Evolutionary conservation across 2,113 vertebrate species (phyloP).

Genomic region (Epinephelus fuscoguttatus): DNA sequence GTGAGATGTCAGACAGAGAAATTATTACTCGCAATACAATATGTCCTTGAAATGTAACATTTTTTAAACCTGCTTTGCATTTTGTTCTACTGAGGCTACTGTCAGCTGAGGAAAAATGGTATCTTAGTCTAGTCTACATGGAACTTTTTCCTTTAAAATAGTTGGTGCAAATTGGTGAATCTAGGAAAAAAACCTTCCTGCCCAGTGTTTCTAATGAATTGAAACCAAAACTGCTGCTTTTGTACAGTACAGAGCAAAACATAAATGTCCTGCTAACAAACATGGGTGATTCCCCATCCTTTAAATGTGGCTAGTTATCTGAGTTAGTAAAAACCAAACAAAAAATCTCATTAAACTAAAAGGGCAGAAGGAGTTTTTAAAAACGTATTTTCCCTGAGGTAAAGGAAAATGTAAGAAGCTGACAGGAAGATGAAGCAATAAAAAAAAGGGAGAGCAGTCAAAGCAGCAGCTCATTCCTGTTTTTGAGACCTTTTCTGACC

Average conservation of each 20-base stretch:
- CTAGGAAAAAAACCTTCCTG: too few species aligned
- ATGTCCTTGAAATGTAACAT: conserved; percentile 11
- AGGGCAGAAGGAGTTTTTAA: not conserved
- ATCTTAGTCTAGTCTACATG: not conserved
- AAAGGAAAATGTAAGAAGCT: not conserved
- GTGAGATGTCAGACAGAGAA: conserved; percentile 22
- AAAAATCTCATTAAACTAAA: not conserved
- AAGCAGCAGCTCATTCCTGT: conserved; percentile 8
- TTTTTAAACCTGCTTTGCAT: conserved; percentile 13
- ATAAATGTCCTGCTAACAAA: not conserved
- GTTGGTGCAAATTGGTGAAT: not conserved
- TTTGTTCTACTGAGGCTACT: not conserved
- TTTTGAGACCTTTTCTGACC: conserved; percentile 26
- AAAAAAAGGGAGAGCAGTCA: not conserved
- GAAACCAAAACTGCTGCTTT: not conserved
- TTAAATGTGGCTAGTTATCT: not conserved
- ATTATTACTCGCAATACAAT: conserved; percentile 17
- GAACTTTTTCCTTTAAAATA: not conserved
- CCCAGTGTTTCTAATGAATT: too few species aligned
- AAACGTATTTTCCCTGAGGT: conserved; percentile 9
- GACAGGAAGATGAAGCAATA: conserved; percentile 10
- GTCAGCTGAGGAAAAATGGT: not conserved
- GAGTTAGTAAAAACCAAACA: not conserved
- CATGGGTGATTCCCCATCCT: not conserved
- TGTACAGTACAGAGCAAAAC: not conserved